Evolutionary conservation across 2,888 invertebrate species (phyloP).

Genomic region (Ernsta delagoae): DNA sequence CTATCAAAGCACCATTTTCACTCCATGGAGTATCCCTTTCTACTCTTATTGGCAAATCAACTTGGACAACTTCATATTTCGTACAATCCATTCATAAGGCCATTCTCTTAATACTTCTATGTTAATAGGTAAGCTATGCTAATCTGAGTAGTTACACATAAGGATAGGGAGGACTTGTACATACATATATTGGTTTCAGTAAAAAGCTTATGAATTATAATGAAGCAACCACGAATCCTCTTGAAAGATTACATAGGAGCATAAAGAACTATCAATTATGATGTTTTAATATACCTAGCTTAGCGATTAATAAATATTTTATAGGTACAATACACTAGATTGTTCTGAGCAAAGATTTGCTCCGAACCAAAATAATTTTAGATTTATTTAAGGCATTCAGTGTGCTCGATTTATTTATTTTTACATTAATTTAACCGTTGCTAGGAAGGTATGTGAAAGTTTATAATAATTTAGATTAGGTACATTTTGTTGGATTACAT

Average conservation of each 20-base stretch:
- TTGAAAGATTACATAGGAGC: conserved; percentile 15
- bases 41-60: conserved; percentile 60
- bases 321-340: conserved; percentile 20
- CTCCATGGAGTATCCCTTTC: conserved; percentile 56
- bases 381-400: conserved; percentile 30
- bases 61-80: conserved; percentile 45
- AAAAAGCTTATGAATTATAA: conserved; percentile 1
- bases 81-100: conserved; percentile 53
- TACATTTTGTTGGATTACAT: conserved; percentile 13
- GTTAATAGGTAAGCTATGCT: conserved; percentile 20
- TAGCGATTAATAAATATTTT: conserved; percentile 32
- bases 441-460: not conserved
- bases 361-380: conserved; percentile 10
- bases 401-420: conserved; percentile 19
- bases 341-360: conserved; percentile 3
- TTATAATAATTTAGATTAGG: conserved; percentile 9
- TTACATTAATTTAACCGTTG: conserved; percentile 7
- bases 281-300: not conserved
- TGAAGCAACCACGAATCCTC: not conserved
- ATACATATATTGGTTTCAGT: too few relatives aligned
- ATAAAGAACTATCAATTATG: not conserved
- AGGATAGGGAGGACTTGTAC: not conserved
- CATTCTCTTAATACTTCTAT: conserved; percentile 52
- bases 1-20: conserved; percentile 83
- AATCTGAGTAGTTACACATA: conserved; percentile 21